Conservation (phyloP, 1,140 invertebrate genomes). For the Leptestheria dahalacensis region DNA sequence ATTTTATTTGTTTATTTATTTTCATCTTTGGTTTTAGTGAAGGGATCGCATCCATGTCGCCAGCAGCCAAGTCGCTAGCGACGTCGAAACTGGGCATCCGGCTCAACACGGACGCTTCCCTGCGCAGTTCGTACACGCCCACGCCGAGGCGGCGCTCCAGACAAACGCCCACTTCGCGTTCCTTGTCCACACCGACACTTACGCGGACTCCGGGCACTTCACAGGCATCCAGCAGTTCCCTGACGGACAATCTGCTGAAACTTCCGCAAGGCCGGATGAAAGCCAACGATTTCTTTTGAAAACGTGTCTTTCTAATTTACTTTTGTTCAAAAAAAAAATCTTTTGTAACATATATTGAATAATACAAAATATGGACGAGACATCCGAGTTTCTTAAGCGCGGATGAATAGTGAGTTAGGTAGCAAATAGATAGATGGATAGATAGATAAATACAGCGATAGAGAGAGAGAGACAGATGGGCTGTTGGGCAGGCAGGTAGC, state of each 20-base stretch:
- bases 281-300: conserved; percentile 10
- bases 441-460: too few relatives aligned
- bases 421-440: too few relatives aligned
- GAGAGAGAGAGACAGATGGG: too few relatives aligned
- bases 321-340: background rate
- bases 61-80: conserved; percentile 73
- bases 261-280: conserved; percentile 43
- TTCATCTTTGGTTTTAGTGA: conserved; percentile 28
- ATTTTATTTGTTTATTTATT: too few relatives aligned
- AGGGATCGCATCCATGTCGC: conserved; percentile 76
- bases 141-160: conserved; percentile 14
- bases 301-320: too few relatives aligned
- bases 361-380: too few relatives aligned
- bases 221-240: conserved; percentile 28
- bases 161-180: conserved; percentile 21
- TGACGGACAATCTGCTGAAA: conserved; percentile 63
- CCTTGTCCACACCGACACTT: conserved; percentile 23
- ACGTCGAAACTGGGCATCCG: conserved; percentile 34
- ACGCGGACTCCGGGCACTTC: conserved; percentile 18
- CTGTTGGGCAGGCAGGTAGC: too few relatives aligned
- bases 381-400: too few relatives aligned
- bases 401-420: too few relatives aligned
- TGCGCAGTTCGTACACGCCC: conserved; percentile 39
- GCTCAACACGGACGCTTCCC: conserved; percentile 32
- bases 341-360: background rate